Evolutionary conservation across 1,140 invertebrate species (phyloP), one percentile per base, ranked within the genome.

Genomic region (Drosophila ogumai): DNA sequence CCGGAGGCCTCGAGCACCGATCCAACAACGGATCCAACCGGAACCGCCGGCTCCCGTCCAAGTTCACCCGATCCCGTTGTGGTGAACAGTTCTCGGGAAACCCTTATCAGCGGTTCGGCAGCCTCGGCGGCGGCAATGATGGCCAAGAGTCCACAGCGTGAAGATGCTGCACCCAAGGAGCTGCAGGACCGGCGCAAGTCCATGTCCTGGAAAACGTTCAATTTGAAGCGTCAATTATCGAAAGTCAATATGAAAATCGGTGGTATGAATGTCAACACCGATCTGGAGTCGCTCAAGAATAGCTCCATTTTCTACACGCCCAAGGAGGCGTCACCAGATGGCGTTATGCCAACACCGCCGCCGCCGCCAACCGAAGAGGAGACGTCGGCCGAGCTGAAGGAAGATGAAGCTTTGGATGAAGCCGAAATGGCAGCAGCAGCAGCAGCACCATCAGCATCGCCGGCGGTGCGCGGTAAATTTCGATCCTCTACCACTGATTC

Each of bases 151-250:
- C 85, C 91, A 6, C 75, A 79, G 47, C 72, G 85, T 0, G 87
- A 92, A 9, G 91, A 92, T 54, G 61, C 36, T 34, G 55, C 59
- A 22, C 67, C 76, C 28, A 90, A 90, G 73, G 88, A 91, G 71
- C 55, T 72, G 58, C 88, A 84, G 68, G 92, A 87, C 52, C 90
- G 94, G 71, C 93, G 95, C 41, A 95, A 95, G 84, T 95, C 95
- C 8, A 91, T 92, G 52, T 94, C 95, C 41, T 95, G 95, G 95
- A 96, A 95, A 87, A 94, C 94, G 60, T 96, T 97, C 92, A 96
- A 95, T 88, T 93, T 97, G 44, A 97, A 97, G 92, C 95, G 96
- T 90, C 96, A 96, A 92, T 94, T 97, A 74, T 96, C 95, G 66
- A 96, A 95, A 93, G 96, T 96, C 61, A 96, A 97, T 93, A 94